Percentiles rank a stretch among this genome's conserved stretches.
These are phyloP conservation scores for Chiloscyllium plagiosum DNA, from an alignment of 2,113 vertebrate species.

Conservation along the genomic window DNA sequence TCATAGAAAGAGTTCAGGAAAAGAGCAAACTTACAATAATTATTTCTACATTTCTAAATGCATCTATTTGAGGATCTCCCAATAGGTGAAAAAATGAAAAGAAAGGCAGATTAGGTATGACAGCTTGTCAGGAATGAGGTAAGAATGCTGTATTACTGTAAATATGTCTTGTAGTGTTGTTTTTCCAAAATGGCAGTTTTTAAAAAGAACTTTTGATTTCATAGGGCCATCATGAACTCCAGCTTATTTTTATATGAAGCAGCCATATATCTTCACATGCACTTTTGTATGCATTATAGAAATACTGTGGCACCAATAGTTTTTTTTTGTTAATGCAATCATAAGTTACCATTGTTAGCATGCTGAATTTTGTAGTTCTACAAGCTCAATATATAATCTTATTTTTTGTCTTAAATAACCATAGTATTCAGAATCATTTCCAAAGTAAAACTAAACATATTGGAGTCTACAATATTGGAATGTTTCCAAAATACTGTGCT, in stretches of 20 bases:
- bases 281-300: conserved; percentile 4
- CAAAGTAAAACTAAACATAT: background rate
- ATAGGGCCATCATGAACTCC: background rate
- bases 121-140: background rate
- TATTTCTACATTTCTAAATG: background rate
- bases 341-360: background rate
- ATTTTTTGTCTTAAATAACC: background rate
- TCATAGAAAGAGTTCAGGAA: background rate
- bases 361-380: background rate
- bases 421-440: background rate
- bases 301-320: background rate
- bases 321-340: background rate
- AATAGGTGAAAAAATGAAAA: background rate
- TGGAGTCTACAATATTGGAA: too few species aligned
- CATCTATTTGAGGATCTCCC: too few species aligned
- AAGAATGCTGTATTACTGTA: background rate
- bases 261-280: background rate
- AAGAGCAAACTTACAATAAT: background rate
- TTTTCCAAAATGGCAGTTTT: background rate
- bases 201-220: background rate
- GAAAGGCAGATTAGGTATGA: background rate
- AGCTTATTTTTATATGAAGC: background rate
- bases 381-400: background rate
- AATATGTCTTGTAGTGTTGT: background rate
- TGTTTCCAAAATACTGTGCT: background rate